Base-by-base conservation (phyloP, 2,888 invertebrate species). In the Antheraea yamamai region DNA sequence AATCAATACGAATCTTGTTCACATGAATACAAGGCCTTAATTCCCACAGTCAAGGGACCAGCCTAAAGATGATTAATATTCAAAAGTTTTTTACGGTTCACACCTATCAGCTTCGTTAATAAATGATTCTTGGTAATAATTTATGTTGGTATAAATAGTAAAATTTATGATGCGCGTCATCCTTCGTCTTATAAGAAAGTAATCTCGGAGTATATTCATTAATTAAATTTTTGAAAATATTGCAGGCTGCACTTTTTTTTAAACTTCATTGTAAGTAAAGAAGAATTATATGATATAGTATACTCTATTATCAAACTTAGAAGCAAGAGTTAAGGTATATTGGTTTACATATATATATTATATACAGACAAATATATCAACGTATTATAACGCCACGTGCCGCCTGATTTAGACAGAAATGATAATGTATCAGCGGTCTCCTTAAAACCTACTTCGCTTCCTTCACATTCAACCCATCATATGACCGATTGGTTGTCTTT, bases 41-140 rank as follows among this genome's bases (percentile, higher is more conserved):
- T 81, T 85, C 79, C 75, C 71, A 70, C 76, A 78, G 78, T 79
- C 75, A 76, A 72, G 74, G 74, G 75, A 75, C 74, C 68, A 74
- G 58, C 26, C 77, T 79, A 77, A 61, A 81, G 83, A 79, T 79
- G 82, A 83, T 85, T 87, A 84, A 84, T 84, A 86, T 86, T 86
- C 83, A 82, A 82, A 79, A 81, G 82, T 82, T 81, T 84, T 84
- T 84, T 84, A 83, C 82, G 81, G 81, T 83, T 81, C 79, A 81
- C 82, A 82, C 82, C 85, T 85, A 87, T 86, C 86, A 87, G 85
- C 85, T 86, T 83, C 81, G 81, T 72, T 72, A 74, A 74, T 70
- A 75, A 75, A 72, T 75, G 74, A 70, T 70, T 39, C 39, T 39
- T 39, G 10, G n/a, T 20, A 61, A 70, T 39, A 70, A 66, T 66